phyloP scores from a whole-genome alignment of 2,113 vertebrate species.

The Naja naja region DNA sequence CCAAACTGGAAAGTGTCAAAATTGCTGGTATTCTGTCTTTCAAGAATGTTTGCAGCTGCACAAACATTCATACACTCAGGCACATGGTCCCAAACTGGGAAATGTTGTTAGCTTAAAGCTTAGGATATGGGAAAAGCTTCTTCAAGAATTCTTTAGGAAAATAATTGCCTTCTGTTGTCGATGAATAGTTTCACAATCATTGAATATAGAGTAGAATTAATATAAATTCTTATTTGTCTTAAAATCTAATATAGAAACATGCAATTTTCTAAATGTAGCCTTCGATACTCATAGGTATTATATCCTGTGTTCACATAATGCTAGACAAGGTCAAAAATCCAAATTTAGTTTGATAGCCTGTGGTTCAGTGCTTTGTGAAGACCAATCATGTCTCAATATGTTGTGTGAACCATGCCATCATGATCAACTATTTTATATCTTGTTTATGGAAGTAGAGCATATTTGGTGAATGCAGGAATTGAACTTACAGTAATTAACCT shows the following conservation, averaged over 20 bases:
- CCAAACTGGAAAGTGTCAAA: neutral
- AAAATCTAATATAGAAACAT: neutral
- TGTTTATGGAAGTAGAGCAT: neutral
- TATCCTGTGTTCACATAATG: neutral
- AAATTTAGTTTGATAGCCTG: neutral
- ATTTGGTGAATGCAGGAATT: neutral
- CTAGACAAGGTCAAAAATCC: neutral
- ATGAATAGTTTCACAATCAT: neutral
- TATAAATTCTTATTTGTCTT: neutral
- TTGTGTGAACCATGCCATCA: neutral
- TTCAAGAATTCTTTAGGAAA: neutral
- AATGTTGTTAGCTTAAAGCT: neutral
- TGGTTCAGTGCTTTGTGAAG: neutral
- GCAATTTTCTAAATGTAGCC: neutral
- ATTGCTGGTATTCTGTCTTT: neutral
- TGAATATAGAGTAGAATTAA: neutral
- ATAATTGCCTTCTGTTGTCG: neutral
- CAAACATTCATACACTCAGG: neutral
- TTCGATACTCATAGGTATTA: neutral
- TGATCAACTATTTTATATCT: neutral
- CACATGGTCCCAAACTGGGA: neutral
- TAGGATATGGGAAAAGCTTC: neutral
- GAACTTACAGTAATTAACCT: neutral
- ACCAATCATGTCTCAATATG: neutral
- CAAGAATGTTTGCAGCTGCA: neutral